Evolutionary conservation across 2,113 vertebrate species (phyloP), one percentile per base, ranked within the genome.

Genomic region (Sylvicapra grimmia): DNA sequence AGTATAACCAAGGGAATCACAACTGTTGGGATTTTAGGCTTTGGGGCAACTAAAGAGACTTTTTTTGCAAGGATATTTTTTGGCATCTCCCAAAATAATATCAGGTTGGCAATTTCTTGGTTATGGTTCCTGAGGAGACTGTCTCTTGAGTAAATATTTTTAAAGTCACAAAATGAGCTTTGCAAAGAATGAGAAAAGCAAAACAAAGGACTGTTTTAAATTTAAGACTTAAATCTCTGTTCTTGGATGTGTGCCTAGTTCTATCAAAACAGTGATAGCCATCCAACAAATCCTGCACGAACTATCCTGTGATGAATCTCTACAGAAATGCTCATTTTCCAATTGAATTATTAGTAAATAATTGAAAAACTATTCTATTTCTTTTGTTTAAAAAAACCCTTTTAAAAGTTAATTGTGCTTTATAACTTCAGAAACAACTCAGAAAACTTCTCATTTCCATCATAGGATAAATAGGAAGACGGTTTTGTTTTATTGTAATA

Each of bases 121-220:
- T 97, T 97, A 90, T 87, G 94, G 86, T 97, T 96, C 72, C 58
- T 80, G 5, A 96, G 79, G 89, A 85, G 91, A 94, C 83, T 89
- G 83, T 96, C 96, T 88, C 89, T 85, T 97, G 94, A 63, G 68
- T 95, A 97, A 97, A 98, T 98, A 97, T 97, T 96, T 96, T 97
- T 95, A 82, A 98, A 97, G 93, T 93, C 93, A 95, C 96, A 97
- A 96, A 97, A 94, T 96, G 83, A 97, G 91, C 94, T 96, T 98
- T 97, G 91, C 92, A 98, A 97, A 97, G 96, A 97, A 98, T 86
- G 63, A 97, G 96, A 93, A 93, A 96, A 97, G 93, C 68, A 97
- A 97, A 98, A 97, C 97, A 97, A 97, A 98, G 90, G 96, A 75
- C 96, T 98, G 97, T 97, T 98, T 97, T 75, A 97, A 92, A 98